Evolutionary conservation across 2,797 vertebrate genomes (phyloP), one percentile per base, ranked within the genome.

Genomic region (Alcedo atthis): DNA sequence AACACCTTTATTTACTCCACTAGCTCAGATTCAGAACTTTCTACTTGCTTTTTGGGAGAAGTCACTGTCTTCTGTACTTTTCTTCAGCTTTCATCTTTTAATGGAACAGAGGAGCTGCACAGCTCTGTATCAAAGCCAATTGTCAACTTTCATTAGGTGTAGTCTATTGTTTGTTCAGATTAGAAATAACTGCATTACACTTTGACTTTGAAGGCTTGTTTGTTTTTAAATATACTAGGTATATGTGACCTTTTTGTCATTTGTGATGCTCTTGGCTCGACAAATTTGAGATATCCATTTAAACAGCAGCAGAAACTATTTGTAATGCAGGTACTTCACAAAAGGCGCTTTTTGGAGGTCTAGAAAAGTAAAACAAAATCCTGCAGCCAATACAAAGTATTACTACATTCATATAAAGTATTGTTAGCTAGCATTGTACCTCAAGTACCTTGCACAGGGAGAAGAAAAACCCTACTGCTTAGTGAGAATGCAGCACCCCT

Each of bases 121-220:
- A 95, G 85, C 85, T 87, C 96, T 94, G 85, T 90, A 83, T 95
- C 96, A 94, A 93, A 95, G 88, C 83, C 90, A 93, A 93, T 92
- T 96, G 92, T 96, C 96, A 95, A 91, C 97, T 96, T 96, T 93
- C 92, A 88, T 64, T 90, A 95, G 79, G 68, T 75, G 79, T 75
- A 82, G 90, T 89, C 95, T 92, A 86, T 95, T 94, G 84, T 94
- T 96, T 94, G 94, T 79, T 95, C 62, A 61, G 70, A 91, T 95
- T 96, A 90, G 93, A 95, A 95, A 94, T 92, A 93, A 89, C 93
- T 90, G 81, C 92, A 85, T 95, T 96, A 83, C 92, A 93, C 94
- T 96, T 90, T 88, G 94, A 94, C 94, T 95, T 96, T 92, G 94
- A 93, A 94, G 91, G 69, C 86, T 92, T 87, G 81, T 92, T 87